Conservation (phyloP, 2,113 vertebrate genomes). For the Monopterus albus region DNA sequence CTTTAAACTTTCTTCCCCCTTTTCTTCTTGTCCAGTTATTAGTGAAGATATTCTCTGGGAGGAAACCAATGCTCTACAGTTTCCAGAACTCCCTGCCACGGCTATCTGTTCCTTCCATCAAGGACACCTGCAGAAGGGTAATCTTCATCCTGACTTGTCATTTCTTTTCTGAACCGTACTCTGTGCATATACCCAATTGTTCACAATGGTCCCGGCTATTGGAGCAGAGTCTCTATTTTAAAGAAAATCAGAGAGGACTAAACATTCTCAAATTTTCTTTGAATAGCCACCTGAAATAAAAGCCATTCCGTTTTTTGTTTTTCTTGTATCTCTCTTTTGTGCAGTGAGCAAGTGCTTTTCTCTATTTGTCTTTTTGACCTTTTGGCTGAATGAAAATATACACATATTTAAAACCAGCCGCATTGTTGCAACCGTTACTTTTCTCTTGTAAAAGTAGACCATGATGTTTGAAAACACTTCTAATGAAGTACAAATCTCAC, state of each 20-base stretch:
- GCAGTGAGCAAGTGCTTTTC: no score
- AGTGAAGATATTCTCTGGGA: constrained; percentile 94
- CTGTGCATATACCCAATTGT: neutral
- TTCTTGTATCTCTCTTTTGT: no score
- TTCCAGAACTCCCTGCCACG: constrained; percentile 95
- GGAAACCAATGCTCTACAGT: constrained; percentile 96
- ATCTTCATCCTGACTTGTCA: constrained; percentile 49
- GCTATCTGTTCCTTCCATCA: constrained; percentile 89
- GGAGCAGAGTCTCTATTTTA: neutral
- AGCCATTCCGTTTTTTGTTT: no score
- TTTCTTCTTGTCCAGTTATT: constrained; percentile 79
- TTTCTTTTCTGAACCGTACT: neutral
- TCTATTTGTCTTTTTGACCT: no score
- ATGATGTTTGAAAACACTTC: no score
- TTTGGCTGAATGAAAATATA: no score
- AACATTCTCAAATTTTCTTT: neutral
- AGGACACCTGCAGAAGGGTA: constrained; percentile 90
- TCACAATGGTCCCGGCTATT: neutral
- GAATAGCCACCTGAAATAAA: neutral
- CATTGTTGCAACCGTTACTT: no score
- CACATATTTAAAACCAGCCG: no score
- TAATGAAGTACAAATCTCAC: no score
- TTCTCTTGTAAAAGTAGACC: no score
- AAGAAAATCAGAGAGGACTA: neutral
- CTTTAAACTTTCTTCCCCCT: neutral